Percentiles rank a stretch among this genome's conserved stretches.
Evolutionary conservation across 2,797 vertebrate species (phyloP).

Genomic region (Danio jaintianensis): DNA sequence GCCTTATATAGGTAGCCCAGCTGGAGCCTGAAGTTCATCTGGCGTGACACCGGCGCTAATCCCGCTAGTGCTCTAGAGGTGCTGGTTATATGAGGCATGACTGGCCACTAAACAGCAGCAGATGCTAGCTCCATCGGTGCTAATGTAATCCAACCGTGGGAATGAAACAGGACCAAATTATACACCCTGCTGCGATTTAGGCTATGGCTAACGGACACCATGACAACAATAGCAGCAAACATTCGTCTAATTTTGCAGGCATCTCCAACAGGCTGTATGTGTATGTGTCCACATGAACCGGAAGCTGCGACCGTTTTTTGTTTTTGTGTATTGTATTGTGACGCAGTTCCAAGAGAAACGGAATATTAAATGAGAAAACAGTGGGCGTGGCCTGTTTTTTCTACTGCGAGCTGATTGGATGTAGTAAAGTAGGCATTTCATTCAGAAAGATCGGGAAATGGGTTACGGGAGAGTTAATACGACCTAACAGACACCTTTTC

Average conservation of each 20-base stretch:
- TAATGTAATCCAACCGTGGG: slow-evolving; percentile 27
- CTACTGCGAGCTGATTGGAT: too few species aligned
- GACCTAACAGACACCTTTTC: too few species aligned
- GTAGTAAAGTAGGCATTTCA: too few species aligned
- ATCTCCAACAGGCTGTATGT: background rate
- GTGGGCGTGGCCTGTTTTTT: too few species aligned
- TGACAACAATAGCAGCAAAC: slow-evolving; percentile 19
- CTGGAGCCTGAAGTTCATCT: slow-evolving; percentile 50
- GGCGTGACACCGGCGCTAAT: slow-evolving; percentile 47
- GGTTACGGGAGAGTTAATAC: too few species aligned
- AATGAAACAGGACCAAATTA: slow-evolving; percentile 38
- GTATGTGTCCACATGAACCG: too few species aligned
- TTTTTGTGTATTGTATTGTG: too few species aligned
- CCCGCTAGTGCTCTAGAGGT: slow-evolving; percentile 6
- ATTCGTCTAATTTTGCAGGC: background rate
- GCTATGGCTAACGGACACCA: background rate
- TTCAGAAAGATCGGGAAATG: too few species aligned
- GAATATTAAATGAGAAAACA: too few species aligned
- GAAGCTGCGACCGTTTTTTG: too few species aligned
- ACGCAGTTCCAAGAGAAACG: too few species aligned
- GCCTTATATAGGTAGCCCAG: slow-evolving; percentile 58
- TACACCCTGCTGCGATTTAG: slow-evolving; percentile 28
- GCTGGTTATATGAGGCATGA: slow-evolving; percentile 8
- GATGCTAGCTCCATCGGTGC: slow-evolving; percentile 27
- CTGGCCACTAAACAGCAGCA: slow-evolving; percentile 2